These are phyloP conservation scores for Tipula confusa DNA, from an alignment of 2,888 invertebrate genomes.

Conservation along the genomic window DNA sequence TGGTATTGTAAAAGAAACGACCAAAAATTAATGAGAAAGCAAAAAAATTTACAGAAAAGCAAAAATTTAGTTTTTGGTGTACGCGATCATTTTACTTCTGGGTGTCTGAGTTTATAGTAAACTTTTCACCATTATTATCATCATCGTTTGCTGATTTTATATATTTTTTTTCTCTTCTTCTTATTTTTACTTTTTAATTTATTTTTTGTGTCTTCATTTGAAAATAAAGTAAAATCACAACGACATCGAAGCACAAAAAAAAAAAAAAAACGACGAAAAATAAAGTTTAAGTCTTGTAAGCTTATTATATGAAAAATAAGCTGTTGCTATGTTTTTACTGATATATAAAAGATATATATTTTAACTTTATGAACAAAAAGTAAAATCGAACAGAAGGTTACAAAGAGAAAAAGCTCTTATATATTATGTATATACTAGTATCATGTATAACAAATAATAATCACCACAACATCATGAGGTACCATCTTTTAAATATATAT, in stretches of 20 bases:
- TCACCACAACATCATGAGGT: neutral
- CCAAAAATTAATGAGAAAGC: neutral
- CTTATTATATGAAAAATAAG: neutral
- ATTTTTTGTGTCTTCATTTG: neutral
- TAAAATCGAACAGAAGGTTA: neutral
- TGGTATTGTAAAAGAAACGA: neutral
- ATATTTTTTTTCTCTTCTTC: neutral
- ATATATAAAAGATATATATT: neutral
- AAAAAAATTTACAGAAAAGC: neutral
- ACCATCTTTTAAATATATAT: neutral
- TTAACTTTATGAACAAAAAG: neutral
- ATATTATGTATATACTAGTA: neutral
- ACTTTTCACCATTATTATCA: neutral
- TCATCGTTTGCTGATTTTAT: neutral
- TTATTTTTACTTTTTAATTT: neutral
- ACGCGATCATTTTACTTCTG: neutral
- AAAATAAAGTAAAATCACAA: neutral
- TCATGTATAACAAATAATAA: neutral
- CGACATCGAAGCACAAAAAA: neutral
- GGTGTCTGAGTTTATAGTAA: neutral
- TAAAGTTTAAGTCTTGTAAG: neutral
- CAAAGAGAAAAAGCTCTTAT: neutral
- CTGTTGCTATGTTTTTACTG: slow-evolving; percentile 13
- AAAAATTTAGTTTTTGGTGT: neutral
- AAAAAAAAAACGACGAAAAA: neutral